phyloP scores from a whole-genome alignment of 2,113 vertebrate genomes.

The Mesoclemmys tuberculata region DNA sequence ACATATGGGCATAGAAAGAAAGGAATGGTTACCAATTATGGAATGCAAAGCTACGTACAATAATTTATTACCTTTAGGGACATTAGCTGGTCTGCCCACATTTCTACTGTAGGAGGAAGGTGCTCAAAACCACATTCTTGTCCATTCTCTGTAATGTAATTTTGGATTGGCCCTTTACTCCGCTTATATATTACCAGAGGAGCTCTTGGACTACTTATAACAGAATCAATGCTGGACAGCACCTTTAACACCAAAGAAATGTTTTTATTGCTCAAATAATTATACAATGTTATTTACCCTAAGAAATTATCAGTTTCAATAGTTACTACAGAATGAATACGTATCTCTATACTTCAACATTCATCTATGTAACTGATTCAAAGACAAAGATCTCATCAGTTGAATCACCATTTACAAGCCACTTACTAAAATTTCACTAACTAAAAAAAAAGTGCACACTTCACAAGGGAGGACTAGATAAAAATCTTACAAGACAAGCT shows the following conservation, averaged over 20 bases:
- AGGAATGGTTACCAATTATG: neutral
- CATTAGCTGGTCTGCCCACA: conserved; percentile 88
- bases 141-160: neutral
- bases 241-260: conserved; percentile 74
- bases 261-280: neutral
- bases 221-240: conserved; percentile 77
- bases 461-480: neutral
- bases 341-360: neutral
- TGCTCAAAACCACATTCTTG: conserved; percentile 78
- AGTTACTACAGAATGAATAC: neutral
- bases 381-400: neutral
- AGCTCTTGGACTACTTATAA: conserved; percentile 79
- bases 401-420: neutral
- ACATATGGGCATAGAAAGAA: rapidly evolving
- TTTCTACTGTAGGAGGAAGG: conserved; percentile 82
- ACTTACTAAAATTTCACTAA: neutral
- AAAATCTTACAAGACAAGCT: neutral
- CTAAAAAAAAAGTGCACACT: neutral
- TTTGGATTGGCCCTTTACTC: conserved; percentile 63
- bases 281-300: neutral
- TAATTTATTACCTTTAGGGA: conserved; percentile 81
- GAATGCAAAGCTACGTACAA: neutral
- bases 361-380: neutral
- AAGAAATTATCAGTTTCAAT: neutral
- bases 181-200: conserved; percentile 74